These are phyloP conservation scores for Hexactinellida sp. DNA, from an alignment of 37 sponge, comb jelly and placozoan genomes.

Conservation along the genomic window DNA sequence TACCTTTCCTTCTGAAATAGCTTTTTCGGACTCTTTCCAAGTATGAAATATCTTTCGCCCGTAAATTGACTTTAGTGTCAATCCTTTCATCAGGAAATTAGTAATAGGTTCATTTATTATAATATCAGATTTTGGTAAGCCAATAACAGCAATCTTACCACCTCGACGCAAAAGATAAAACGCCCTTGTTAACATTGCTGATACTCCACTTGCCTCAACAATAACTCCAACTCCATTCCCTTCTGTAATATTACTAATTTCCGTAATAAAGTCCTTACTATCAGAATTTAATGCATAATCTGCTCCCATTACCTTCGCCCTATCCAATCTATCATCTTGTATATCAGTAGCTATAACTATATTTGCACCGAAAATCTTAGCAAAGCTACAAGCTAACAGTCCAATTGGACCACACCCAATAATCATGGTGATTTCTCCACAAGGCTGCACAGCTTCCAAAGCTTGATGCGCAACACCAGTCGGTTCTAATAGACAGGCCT, in stretches of 20 bases:
- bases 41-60: conserved; percentile 77
- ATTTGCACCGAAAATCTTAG: conserved; percentile 63
- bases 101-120: conserved; percentile 41
- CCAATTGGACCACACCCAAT: conserved; percentile 85
- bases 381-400: conserved; percentile 51
- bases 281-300: conserved; percentile 51
- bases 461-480: conserved; percentile 91
- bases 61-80: conserved; percentile 70
- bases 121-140: conserved; percentile 50
- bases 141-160: conserved; percentile 47
- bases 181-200: conserved; percentile 25
- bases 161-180: conserved; percentile 44
- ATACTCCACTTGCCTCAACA: conserved; percentile 61
- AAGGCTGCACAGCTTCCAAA: conserved; percentile 47
- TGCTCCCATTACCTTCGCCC: conserved; percentile 62
- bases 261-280: conserved; percentile 45
- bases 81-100: conserved; percentile 49
- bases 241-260: conserved; percentile 49
- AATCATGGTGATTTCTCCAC: conserved; percentile 35
- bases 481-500: conserved; percentile 75
- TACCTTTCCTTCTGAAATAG: not conserved
- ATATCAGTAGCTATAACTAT: conserved; percentile 67
- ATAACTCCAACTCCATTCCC: conserved; percentile 72
- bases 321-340: conserved; percentile 34
- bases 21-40: conserved; percentile 59